These are phyloP conservation scores for Galagoides demidoff DNA, from an alignment of 2,797 vertebrate species.

Conservation along the genomic window DNA sequence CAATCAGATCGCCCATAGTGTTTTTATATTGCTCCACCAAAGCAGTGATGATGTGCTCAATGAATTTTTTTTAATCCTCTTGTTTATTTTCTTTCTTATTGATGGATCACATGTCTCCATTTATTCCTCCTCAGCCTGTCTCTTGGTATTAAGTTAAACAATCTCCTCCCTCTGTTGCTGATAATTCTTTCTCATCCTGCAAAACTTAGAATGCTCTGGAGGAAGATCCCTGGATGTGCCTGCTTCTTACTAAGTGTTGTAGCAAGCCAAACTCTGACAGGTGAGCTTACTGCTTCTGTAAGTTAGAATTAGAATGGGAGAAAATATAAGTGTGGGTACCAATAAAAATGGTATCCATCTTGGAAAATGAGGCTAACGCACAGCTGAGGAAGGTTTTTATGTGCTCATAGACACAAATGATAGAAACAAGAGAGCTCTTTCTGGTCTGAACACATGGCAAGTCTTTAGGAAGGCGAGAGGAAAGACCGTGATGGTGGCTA, in stretches of 20 bases:
- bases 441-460: not conserved
- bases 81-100: constrained; percentile 42
- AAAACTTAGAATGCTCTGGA: not conserved
- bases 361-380: constrained; percentile 32
- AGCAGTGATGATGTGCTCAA: constrained; percentile 23
- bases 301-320: constrained; percentile 20
- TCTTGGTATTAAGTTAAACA: not conserved
- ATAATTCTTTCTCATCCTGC: not conserved
- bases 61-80: constrained; percentile 5
- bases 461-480: not conserved
- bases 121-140: not conserved
- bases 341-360: not conserved
- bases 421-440: not conserved
- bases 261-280: not conserved
- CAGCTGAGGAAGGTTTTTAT: not conserved
- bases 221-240: not conserved
- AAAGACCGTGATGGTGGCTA: not conserved
- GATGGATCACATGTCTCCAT: not conserved
- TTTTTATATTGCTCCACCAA: constrained; percentile 59
- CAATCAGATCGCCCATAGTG: constrained; percentile 21
- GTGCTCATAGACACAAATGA: constrained; percentile 38
- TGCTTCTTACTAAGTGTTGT: not conserved
- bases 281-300: not conserved
- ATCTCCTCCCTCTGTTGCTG: not conserved
- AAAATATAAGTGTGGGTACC: not conserved